Percentiles rank a stretch among this genome's conserved stretches.
Evolutionary conservation across 53 echinoderm and acorn worm genomes (phyloP).

Genomic region (Apostichopus leukothele): DNA sequence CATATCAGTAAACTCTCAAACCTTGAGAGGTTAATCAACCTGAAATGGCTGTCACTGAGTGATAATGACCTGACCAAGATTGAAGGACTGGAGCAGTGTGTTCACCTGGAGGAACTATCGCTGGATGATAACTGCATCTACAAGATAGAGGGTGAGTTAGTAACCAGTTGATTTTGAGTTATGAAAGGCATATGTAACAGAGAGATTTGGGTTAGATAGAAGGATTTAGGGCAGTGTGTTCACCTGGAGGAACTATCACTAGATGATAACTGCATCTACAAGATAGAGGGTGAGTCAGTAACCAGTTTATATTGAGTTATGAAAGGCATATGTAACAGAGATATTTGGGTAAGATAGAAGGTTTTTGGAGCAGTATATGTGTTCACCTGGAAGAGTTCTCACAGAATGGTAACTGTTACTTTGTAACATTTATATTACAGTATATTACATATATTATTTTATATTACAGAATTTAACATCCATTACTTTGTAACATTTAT

Average conservation of each 20-base stretch:
- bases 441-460: too few species aligned
- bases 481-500: too few species aligned
- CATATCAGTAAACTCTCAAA: conserved; percentile 98
- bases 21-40: conserved; percentile 84
- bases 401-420: too few species aligned
- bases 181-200: neutral
- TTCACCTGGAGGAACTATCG: conserved; percentile 84
- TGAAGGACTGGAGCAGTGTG: conserved; percentile 90
- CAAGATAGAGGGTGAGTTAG: conserved; percentile 78
- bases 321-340: too few species aligned
- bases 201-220: too few species aligned
- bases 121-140: conserved; percentile 95
- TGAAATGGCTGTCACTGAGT: conserved; percentile 93
- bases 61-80: conserved; percentile 98
- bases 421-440: too few species aligned
- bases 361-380: conserved; percentile 55
- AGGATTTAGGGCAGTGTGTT: too few species aligned
- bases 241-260: too few species aligned
- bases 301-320: neutral
- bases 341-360: neutral
- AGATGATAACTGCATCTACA: too few species aligned
- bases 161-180: too few species aligned
- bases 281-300: neutral
- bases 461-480: too few species aligned
- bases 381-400: conserved; percentile 38